These are phyloP conservation scores for Ibidorhyncha struthersii DNA, from an alignment of 2,113 vertebrate genomes.

Conservation along the genomic window DNA sequence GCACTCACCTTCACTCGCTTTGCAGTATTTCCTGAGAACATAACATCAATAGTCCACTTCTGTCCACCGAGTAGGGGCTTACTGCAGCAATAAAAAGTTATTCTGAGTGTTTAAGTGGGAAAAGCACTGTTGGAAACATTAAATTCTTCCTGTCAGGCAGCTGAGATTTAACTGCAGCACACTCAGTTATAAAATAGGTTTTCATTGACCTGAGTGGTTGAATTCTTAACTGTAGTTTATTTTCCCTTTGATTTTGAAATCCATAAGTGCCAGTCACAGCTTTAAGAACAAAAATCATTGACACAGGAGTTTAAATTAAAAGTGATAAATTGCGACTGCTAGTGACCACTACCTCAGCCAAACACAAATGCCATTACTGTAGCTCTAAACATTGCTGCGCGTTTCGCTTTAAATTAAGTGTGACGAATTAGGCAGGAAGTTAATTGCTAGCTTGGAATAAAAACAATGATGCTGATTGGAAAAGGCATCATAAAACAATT, in stretches of 20 bases:
- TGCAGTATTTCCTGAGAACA: neutral
- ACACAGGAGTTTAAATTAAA: constrained; percentile 65
- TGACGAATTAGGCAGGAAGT: constrained; percentile 78
- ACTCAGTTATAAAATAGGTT: constrained; percentile 52
- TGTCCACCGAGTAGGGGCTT: neutral
- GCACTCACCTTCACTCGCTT: neutral
- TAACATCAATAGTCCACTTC: neutral
- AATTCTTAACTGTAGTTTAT: constrained; percentile 72
- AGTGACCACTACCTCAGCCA: constrained; percentile 39
- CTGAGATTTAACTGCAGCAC: constrained; percentile 57
- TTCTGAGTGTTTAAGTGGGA: neutral
- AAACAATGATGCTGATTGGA: constrained; percentile 77
- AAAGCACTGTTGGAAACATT: constrained; percentile 29
- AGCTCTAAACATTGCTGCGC: constrained; percentile 29
- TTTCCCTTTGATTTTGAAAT: constrained; percentile 77
- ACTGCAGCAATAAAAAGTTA: constrained; percentile 34
- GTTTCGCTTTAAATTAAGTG: constrained; percentile 80
- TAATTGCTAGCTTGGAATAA: constrained; percentile 82
- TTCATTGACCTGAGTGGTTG: constrained; percentile 64
- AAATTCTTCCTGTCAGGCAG: constrained; percentile 53
- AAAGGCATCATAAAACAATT: constrained; percentile 73
- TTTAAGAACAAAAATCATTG: constrained; percentile 68
- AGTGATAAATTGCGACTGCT: constrained; percentile 70
- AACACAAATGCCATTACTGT: constrained; percentile 27
- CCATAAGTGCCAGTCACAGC: constrained; percentile 69